Evolutionary conservation across 2,797 vertebrate genomes (phyloP).

Genomic region (Odontamblyopus rebecca): DNA sequence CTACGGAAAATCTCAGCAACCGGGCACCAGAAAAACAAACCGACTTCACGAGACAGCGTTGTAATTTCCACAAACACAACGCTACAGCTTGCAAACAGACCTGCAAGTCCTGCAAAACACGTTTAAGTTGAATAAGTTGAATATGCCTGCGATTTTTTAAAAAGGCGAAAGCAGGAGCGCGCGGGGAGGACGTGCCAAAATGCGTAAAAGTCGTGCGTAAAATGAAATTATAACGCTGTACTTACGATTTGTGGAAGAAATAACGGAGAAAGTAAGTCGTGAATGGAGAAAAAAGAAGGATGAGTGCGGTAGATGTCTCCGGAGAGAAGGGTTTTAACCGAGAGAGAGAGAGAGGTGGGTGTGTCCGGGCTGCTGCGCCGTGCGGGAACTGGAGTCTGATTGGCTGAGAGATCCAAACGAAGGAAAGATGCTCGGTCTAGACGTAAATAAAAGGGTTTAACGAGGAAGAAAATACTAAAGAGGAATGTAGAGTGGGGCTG

Average conservation of each 20-base stretch:
- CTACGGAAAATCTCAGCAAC: neutral
- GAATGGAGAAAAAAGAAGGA: constrained; percentile 26
- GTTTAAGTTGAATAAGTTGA: neutral
- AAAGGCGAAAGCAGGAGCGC: neutral
- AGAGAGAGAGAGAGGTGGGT: constrained; percentile 11
- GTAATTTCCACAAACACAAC: neutral
- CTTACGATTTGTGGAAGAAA: constrained; percentile 58
- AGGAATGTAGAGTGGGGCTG: neutral
- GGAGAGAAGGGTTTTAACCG: constrained; percentile 18
- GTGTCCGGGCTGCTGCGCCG: constrained; percentile 14
- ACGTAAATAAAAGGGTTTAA: neutral
- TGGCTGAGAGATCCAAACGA: constrained; percentile 31
- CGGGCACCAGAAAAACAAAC: neutral
- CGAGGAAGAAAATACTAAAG: neutral
- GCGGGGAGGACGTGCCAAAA: neutral
- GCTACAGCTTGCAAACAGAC: no score
- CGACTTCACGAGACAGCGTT: neutral
- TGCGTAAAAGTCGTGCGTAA: constrained; percentile 9
- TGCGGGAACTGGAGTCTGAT: constrained; percentile 32
- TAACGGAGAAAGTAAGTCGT: constrained; percentile 20
- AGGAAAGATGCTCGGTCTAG: constrained; percentile 26
- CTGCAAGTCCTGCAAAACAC: no score
- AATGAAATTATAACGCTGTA: constrained; percentile 4
- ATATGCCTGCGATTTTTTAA: neutral
- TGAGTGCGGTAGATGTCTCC: constrained; percentile 16